phyloP scores from a whole-genome alignment of 1,140 invertebrate species.

The Octopus bimaculoides region DNA sequence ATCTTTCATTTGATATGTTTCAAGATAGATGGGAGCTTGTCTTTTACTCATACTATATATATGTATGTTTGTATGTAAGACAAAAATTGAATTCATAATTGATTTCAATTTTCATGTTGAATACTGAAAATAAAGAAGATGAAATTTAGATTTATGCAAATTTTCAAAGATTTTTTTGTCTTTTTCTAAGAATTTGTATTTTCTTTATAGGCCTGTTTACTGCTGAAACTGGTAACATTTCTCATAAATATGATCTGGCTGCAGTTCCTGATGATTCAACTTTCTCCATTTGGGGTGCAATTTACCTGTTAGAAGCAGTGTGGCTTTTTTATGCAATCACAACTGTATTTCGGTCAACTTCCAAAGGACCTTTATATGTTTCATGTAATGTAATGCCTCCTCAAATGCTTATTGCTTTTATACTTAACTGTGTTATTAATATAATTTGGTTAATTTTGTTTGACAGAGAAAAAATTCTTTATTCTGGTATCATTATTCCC shows the following conservation, averaged over 20 bases:
- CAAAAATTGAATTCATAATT: too few relatives aligned
- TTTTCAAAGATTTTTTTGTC: too few relatives aligned
- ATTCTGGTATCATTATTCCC: neutral
- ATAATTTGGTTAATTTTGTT: constrained; percentile 6
- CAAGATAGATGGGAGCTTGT: too few relatives aligned
- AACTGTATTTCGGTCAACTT: constrained; percentile 34
- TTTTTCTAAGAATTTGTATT: neutral
- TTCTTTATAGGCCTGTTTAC: constrained; percentile 39
- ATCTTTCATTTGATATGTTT: too few relatives aligned
- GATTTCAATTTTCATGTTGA: too few relatives aligned
- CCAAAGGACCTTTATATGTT: constrained; percentile 22
- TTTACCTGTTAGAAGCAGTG: constrained; percentile 44
- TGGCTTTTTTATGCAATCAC: constrained; percentile 42
- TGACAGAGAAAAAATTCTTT: neutral
- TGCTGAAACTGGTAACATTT: constrained; percentile 37
- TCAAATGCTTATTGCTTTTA: neutral
- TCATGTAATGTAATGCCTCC: neutral
- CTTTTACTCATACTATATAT: too few relatives aligned
- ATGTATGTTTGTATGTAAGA: too few relatives aligned
- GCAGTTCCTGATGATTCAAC: constrained; percentile 48
- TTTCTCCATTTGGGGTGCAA: constrained; percentile 50
- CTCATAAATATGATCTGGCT: constrained; percentile 33
- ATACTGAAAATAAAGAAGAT: too few relatives aligned
- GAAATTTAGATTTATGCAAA: too few relatives aligned
- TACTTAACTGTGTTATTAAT: neutral